phyloP scores from a whole-genome alignment of 2,113 vertebrate species.

The Amazona guildingii region DNA sequence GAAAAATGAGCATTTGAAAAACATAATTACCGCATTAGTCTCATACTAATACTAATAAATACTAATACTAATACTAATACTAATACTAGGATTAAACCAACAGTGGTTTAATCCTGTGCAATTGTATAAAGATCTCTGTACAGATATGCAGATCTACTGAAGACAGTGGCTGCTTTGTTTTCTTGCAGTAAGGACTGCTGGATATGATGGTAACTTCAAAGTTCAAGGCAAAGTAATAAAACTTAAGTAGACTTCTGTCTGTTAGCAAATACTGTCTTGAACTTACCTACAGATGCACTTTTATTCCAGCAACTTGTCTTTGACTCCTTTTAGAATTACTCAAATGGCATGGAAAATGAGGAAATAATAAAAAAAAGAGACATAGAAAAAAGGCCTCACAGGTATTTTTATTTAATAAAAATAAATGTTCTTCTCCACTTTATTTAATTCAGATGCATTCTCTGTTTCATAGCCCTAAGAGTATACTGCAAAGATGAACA shows the following conservation, averaged over 20 bases:
- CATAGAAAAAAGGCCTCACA: neutral
- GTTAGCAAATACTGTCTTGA: neutral
- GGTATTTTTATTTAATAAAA: neutral
- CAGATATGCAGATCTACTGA: neutral
- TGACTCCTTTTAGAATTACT: neutral
- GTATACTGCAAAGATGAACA: neutral
- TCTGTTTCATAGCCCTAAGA: neutral
- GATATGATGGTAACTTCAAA: neutral
- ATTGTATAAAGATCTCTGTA: neutral
- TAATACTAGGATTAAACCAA: neutral
- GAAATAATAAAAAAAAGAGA: neutral
- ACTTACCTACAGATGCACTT: neutral
- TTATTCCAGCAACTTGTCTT: neutral
- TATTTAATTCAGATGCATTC: constrained; percentile 5
- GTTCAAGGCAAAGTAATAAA: neutral
- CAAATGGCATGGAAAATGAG: neutral
- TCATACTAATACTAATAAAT: too few relatives aligned
- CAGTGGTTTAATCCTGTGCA: neutral
- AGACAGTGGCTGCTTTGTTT: neutral
- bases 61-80: neutral
- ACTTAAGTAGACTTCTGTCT: neutral
- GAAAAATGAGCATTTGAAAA: neutral
- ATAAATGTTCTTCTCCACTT: neutral
- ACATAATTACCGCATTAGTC: neutral
- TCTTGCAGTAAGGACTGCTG: neutral